Conservation (phyloP, 1,140 invertebrate genomes). For the Pseudomyrmex pallidus region DNA sequence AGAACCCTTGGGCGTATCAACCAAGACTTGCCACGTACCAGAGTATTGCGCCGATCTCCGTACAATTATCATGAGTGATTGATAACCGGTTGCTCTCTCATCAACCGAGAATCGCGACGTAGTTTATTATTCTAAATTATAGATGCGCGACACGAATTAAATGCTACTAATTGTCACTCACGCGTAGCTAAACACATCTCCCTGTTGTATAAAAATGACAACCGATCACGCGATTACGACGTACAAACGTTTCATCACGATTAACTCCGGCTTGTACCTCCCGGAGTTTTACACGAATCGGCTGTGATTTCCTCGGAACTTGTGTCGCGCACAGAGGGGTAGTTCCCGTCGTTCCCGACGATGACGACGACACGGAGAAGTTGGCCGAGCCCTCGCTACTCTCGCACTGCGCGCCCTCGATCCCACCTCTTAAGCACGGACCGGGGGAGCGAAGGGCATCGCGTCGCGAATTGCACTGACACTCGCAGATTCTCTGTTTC, state of each 20-base stretch:
- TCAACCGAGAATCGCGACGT: neutral
- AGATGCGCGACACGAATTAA: neutral
- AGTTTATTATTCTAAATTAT: neutral
- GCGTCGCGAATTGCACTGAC: conserved; percentile 81
- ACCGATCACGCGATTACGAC: conserved; percentile 10
- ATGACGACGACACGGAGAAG: conserved; percentile 24
- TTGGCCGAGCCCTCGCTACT: conserved; percentile 1
- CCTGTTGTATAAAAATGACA: neutral
- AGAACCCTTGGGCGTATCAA: neutral
- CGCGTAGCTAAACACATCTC: conserved; percentile 24
- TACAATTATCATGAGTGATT: conserved; percentile 31
- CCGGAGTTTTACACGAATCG: conserved; percentile 18
- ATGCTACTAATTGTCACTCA: conserved; percentile 39
- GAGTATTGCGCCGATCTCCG: conserved; percentile 9
- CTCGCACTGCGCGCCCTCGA: conserved; percentile 49
- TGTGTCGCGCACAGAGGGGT: conserved; percentile 42
- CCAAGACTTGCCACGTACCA: conserved; percentile 4
- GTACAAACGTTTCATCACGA: conserved; percentile 1
- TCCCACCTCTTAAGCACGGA: conserved; percentile 54
- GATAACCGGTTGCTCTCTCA: neutral
- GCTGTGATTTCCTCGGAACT: conserved; percentile 24
- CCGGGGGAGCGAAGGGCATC: conserved; percentile 72
- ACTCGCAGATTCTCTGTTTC: conserved; percentile 77
- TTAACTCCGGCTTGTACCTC: neutral
- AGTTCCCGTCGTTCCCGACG: neutral